Conservation (phyloP, 2,888 invertebrate genomes). For the Villa cingulata region DNA sequence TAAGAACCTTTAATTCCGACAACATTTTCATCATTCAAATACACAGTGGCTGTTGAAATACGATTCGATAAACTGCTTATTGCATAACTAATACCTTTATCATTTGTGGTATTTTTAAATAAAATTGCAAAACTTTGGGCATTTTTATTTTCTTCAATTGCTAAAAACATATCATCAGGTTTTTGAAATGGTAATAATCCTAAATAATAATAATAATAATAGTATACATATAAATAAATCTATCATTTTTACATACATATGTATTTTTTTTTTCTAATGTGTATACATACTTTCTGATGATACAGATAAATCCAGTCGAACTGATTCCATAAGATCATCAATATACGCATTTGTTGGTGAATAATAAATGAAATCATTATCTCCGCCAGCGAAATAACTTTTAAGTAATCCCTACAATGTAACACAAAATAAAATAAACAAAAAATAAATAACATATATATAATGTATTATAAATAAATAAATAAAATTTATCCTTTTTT, state of each 20-base stretch:
- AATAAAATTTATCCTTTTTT: too few relatives aligned
- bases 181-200: conserved; percentile 14
- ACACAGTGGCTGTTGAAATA: conserved; percentile 30
- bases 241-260: neutral
- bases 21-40: conserved; percentile 27
- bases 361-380: conserved; percentile 23
- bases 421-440: too few relatives aligned
- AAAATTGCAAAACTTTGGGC: conserved; percentile 25
- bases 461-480: too few relatives aligned
- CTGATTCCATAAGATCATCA: conserved; percentile 21
- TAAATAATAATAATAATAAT: neutral
- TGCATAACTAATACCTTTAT: conserved; percentile 35
- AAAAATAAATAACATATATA: too few relatives aligned
- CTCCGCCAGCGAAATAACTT: conserved; percentile 21
- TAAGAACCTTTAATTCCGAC: conserved; percentile 24
- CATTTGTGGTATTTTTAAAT: conserved; percentile 21
- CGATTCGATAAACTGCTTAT: conserved; percentile 34
- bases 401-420: conserved; percentile 20
- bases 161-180: conserved; percentile 19
- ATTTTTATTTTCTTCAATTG: conserved; percentile 22
- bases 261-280: neutral
- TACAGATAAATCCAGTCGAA: conserved; percentile 21
- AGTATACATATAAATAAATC: neutral
- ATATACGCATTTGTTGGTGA: conserved; percentile 19
- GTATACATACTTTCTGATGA: conserved; percentile 17